Evolutionary conservation across 2,888 invertebrate species (phyloP).

Genomic region (Chymomyza fuscimana): DNA sequence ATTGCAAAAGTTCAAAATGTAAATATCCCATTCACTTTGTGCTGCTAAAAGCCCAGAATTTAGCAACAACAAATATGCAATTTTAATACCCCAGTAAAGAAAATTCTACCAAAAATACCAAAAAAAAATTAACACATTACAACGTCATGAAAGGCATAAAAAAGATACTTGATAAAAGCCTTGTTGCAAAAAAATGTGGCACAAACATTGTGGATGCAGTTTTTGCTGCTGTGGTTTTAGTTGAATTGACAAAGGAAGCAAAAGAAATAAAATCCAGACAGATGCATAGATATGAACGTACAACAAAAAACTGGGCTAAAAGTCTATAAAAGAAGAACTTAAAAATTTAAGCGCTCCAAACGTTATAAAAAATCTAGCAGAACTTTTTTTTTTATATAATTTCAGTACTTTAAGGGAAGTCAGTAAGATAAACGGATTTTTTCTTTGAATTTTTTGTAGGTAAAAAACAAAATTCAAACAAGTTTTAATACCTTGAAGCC

Average conservation of each 20-base stretch:
- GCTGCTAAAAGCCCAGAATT: not conserved
- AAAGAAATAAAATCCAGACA: not conserved
- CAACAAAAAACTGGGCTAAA: conserved; percentile 1
- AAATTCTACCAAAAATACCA: not conserved
- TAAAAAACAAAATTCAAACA: no score
- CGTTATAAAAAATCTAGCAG: not conserved
- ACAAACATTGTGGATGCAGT: not conserved
- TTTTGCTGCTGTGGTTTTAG: conserved; percentile 1
- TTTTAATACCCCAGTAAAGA: not conserved
- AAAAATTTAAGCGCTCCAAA: not conserved
- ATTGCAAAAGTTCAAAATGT: not conserved
- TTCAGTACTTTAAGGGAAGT: no score
- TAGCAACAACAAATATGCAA: not conserved
- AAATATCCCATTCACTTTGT: conserved; percentile 1
- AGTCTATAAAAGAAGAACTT: not conserved
- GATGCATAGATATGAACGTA: not conserved
- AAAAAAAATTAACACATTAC: not conserved
- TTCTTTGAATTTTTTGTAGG: no score
- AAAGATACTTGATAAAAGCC: conserved; percentile 3
- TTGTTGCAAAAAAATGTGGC: not conserved
- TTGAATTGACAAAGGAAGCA: conserved; percentile 3
- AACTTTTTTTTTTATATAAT: no score
- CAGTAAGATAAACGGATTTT: no score
- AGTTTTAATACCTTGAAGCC: no score
- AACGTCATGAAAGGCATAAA: conserved; percentile 5